Percentiles rank a stretch among this genome's conserved stretches.
Evolutionary conservation across 1,140 invertebrate species (phyloP).

Genomic region (Bombus picipes): DNA sequence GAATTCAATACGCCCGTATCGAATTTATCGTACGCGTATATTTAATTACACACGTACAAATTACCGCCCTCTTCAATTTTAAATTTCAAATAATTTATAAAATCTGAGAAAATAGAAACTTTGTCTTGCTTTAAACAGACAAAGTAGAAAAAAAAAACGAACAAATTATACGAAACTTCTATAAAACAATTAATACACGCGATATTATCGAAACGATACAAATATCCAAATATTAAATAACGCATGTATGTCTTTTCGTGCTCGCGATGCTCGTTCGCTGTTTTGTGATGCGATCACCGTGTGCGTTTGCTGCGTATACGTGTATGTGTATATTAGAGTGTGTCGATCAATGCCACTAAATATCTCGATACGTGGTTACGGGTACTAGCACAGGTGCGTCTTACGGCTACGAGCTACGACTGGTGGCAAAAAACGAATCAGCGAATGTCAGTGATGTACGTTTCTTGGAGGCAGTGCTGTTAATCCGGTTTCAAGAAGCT

Average conservation of each 20-base stretch:
- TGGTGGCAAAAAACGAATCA: conserved; percentile 60
- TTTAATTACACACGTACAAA: too few species aligned
- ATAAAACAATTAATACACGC: not conserved
- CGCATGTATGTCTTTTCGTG: not conserved
- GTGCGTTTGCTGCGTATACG: conserved; percentile 7
- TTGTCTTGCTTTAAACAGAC: too few species aligned
- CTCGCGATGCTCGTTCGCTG: conserved; percentile 3
- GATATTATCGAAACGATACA: not conserved
- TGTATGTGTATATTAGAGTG: not conserved
- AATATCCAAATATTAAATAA: not conserved
- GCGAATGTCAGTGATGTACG: conserved; percentile 59
- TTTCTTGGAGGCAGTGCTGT: conserved; percentile 65
- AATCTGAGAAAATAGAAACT: too few species aligned
- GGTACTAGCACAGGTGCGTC: conserved; percentile 68
- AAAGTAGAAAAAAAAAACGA: too few species aligned
- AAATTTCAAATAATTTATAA: too few species aligned
- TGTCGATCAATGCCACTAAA: conserved; percentile 48
- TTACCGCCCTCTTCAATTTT: too few species aligned
- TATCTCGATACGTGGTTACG: conserved; percentile 52
- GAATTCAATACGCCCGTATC: too few species aligned
- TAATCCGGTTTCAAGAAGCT: conserved; percentile 32
- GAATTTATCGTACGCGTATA: too few species aligned
- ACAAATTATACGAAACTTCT: not conserved
- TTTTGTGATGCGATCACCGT: conserved; percentile 35
- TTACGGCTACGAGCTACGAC: conserved; percentile 63